Percentiles rank a stretch among this genome's conserved stretches.
Evolutionary conservation across 2,113 vertebrate species (phyloP).

Genomic region (Nesoenas mayeri): DNA sequence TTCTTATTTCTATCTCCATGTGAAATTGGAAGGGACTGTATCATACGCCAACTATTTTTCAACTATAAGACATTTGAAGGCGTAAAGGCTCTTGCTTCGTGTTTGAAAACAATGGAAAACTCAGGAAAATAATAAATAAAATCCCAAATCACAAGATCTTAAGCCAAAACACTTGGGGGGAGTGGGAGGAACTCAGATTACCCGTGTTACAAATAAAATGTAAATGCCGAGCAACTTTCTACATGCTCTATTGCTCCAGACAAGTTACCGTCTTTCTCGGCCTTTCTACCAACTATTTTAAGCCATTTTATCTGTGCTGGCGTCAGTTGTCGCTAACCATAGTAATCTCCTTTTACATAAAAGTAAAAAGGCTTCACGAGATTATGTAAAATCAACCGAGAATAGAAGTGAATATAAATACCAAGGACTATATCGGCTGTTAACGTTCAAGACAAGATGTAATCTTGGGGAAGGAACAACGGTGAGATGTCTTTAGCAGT

Average conservation of each 20-base stretch:
- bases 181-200: background rate
- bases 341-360: background rate
- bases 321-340: conserved; percentile 15
- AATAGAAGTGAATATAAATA: conserved; percentile 35
- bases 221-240: background rate
- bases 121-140: background rate
- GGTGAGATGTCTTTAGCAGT: background rate
- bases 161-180: background rate
- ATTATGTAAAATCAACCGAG: conserved; percentile 7
- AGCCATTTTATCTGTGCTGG: background rate
- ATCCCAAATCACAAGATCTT: background rate
- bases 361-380: conserved; percentile 4
- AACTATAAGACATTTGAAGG: background rate
- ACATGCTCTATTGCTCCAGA: background rate
- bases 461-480: background rate
- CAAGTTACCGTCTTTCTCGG: background rate
- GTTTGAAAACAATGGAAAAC: background rate
- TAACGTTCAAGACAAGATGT: background rate
- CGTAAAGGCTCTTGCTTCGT: background rate
- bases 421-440: background rate
- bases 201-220: background rate
- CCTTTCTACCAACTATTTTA: background rate
- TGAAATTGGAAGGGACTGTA: background rate
- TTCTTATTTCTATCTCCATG: background rate
- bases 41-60: background rate